A percentile compares a stretch with the other conserved stretches of the same genome.
Evolutionary conservation across 2,113 vertebrate species (phyloP).

Genomic region (Rhinichthys klamathensis): DNA sequence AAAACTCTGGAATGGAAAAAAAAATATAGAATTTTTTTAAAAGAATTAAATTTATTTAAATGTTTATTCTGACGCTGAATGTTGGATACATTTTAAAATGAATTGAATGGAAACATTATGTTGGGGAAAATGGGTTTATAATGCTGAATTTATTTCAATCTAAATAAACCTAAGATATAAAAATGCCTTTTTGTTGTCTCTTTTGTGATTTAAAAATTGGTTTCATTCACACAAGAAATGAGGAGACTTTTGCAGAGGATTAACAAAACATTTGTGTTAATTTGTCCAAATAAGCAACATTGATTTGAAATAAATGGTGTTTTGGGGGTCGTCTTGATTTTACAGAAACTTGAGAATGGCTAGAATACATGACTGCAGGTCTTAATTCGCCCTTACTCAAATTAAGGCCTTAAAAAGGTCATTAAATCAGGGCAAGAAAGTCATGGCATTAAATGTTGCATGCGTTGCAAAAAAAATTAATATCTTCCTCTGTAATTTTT

Average conservation of each 20-base stretch:
- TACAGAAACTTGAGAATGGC: neutral
- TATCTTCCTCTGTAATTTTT: no score
- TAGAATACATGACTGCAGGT: no score
- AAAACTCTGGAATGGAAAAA: conserved; percentile 44
- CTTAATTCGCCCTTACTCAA: no score
- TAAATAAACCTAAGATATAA: conserved; percentile 64
- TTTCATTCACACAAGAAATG: neutral
- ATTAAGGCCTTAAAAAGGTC: no score
- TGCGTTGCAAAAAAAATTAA: no score
- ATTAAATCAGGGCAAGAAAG: no score
- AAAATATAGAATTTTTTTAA: conserved; percentile 59
- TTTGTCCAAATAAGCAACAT: neutral
- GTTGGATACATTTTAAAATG: conserved; percentile 65
- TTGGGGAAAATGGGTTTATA: conserved; percentile 63
- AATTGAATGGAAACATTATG: conserved; percentile 27
- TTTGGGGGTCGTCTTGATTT: neutral
- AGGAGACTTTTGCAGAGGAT: neutral
- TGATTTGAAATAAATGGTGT: neutral
- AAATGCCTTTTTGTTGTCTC: neutral
- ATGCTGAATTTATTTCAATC: conserved; percentile 62
- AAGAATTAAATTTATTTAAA: conserved; percentile 76
- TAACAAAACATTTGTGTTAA: neutral
- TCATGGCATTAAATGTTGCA: no score
- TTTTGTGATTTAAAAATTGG: neutral
- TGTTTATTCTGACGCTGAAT: conserved; percentile 63